These are phyloP conservation scores for Coptodon bakossiorum DNA, from an alignment of 2,113 vertebrate genomes.

Conservation along the genomic window DNA sequence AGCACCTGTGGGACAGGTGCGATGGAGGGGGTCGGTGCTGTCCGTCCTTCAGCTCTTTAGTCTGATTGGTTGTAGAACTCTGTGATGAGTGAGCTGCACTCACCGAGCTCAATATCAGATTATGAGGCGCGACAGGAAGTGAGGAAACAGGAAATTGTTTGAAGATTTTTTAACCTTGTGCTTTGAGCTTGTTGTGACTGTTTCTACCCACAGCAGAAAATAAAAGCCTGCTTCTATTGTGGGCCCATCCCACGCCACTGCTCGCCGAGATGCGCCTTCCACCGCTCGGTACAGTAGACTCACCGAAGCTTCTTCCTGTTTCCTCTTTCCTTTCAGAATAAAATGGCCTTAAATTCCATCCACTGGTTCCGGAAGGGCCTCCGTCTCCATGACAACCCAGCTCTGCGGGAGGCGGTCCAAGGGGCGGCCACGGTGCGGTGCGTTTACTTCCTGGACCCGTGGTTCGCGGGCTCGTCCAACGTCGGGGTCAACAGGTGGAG, in stretches of 20 bases:
- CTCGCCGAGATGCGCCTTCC: background rate
- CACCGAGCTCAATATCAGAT: background rate
- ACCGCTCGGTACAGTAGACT: background rate
- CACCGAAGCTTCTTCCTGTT: background rate
- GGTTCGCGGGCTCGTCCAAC: slow-evolving; percentile 77
- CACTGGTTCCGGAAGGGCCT: slow-evolving; percentile 80
- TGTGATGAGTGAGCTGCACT: background rate
- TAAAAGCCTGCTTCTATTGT: background rate
- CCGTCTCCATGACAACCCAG: slow-evolving; percentile 76
- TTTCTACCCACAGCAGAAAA: background rate
- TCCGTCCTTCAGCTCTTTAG: background rate
- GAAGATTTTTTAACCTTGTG: background rate
- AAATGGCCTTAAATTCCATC: slow-evolving; percentile 74
- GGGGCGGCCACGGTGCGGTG: slow-evolving; percentile 71
- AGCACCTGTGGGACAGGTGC: background rate
- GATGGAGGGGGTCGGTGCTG: background rate
- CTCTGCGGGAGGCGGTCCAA: slow-evolving; percentile 64
- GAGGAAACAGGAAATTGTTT: background rate
- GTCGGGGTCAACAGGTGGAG: slow-evolving; percentile 77
- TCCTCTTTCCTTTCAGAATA: slow-evolving; percentile 1
- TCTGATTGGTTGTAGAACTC: background rate
- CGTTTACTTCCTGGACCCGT: slow-evolving; percentile 77
- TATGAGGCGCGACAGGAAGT: background rate
- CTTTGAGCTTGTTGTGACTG: background rate
- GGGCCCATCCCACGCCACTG: background rate